Base-by-base conservation (phyloP, 2,888 invertebrate species). In the Neocrepidodera transversa region DNA sequence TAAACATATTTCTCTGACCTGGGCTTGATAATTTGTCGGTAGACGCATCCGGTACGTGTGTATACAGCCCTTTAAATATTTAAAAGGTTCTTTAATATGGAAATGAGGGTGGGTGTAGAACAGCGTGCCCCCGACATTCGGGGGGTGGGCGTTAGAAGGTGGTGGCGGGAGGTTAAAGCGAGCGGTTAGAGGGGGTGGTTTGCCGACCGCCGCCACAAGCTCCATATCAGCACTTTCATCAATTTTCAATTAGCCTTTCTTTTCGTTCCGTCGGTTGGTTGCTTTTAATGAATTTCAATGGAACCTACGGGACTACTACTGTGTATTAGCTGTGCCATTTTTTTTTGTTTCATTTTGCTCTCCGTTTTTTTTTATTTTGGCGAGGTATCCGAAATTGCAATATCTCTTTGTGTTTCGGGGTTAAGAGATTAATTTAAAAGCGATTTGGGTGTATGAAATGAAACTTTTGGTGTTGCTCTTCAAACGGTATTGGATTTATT, bases 161-260 rank as follows among this genome's bases (percentile, higher is more conserved):
- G 48, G 23, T 8, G 53, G 23, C 11, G 2, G 38, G 14, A 13
- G 26, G 42, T 13, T 47, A 14, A 30, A 38, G 32, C 28, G 32
- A 30, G 30, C 28, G 43, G 36, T 4, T 23, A 20, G 38, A 14
- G 54, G 56, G 56, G 60, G 23, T 43, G 58, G 49, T 20, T 58
- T 20, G 52, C 28, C 59, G 58, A 55, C 55, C 59, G 58, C 58
- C 55, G 49, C 51, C 42, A 53, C 42, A 52, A 36, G 43, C 49
- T 59, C 66, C 65, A 65, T 68, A 68, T 69, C 69, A 65, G 68
- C 68, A 66, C 66, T 68, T 68, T 68, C 69, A 71, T 71, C 71
- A 71, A 70, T 71, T 71, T 70, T 71, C 70, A 71, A 71, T 71
- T 70, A 71, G 68, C 68, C 65, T 63, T 66, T 66, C 68, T 67